Evolutionary conservation across 2,113 vertebrate species (phyloP).

Genomic region (Glaucomys volans): DNA sequence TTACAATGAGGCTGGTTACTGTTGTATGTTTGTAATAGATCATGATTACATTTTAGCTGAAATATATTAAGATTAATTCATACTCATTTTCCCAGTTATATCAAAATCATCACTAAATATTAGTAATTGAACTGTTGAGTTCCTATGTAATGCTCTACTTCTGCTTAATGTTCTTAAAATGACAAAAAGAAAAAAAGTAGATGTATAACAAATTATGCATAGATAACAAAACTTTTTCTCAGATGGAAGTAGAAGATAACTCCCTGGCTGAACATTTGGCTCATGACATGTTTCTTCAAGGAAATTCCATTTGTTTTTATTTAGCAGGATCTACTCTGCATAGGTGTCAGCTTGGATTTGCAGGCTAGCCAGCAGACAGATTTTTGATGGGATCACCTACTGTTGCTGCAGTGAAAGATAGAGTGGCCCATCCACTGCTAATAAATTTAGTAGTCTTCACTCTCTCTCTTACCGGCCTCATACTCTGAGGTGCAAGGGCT

Average conservation of each 20-base stretch:
- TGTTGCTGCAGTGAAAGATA: conserved; percentile 78
- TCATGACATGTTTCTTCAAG: conserved; percentile 39
- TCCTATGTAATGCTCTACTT: background rate
- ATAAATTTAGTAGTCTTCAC: conserved; percentile 82
- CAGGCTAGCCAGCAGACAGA: conserved; percentile 76
- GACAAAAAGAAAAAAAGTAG: background rate
- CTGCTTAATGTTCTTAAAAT: background rate
- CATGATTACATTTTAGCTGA: background rate
- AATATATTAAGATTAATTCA: conserved; percentile 14
- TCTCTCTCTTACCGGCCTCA: conserved; percentile 47
- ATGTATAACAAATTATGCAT: background rate
- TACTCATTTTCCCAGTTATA: background rate
- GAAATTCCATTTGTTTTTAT: conserved; percentile 29
- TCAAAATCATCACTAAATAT: background rate
- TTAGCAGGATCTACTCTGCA: conserved; percentile 64
- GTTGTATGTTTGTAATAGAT: background rate
- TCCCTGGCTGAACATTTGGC: conserved; percentile 21
- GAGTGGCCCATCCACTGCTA: conserved; percentile 80
- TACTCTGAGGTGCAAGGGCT: conserved; percentile 71
- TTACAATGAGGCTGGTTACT: background rate
- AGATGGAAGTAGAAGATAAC: background rate
- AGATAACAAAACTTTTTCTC: background rate
- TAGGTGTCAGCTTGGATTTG: conserved; percentile 70
- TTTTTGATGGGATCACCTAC: conserved; percentile 77
- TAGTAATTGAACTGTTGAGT: background rate